Conservation (phyloP, 2,888 invertebrate species). For the Ophion ellenae region DNA sequence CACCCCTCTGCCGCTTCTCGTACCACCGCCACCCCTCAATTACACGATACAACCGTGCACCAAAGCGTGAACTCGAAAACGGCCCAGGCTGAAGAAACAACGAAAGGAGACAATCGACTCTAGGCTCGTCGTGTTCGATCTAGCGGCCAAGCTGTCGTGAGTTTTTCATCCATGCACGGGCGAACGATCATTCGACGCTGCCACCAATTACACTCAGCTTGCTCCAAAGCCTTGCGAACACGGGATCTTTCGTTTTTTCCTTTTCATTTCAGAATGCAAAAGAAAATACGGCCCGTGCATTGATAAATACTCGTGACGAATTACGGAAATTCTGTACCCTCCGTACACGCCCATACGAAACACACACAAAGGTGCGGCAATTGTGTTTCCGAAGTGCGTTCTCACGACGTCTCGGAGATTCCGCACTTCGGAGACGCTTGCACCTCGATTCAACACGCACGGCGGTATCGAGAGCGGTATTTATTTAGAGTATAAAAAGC, state of each 20-base stretch:
- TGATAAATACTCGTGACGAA: not conserved
- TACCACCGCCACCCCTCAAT: constrained; percentile 81
- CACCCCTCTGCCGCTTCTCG: constrained; percentile 81
- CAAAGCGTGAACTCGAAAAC: constrained; percentile 74
- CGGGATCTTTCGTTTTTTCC: not conserved
- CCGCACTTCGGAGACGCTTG: not conserved
- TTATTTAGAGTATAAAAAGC: not conserved
- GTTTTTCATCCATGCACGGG: not conserved
- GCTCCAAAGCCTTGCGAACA: not conserved
- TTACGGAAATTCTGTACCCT: not conserved
- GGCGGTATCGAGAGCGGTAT: not conserved
- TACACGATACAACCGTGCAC: constrained; percentile 82
- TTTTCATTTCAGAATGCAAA: not conserved
- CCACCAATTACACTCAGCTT: not conserved
- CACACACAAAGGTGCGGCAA: not conserved
- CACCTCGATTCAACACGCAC: not conserved
- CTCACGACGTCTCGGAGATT: not conserved
- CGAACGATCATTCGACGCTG: not conserved
- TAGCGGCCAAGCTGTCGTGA: not conserved
- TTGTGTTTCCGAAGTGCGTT: not conserved
- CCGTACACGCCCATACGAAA: not conserved
- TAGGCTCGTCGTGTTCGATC: not conserved
- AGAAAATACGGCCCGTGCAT: not conserved
- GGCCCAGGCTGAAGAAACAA: not conserved
- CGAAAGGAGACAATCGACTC: not conserved